These are phyloP conservation scores for Beroe forskalii DNA, from an alignment of 37 sponge, comb jelly and placozoan species.

Conservation along the genomic window DNA sequence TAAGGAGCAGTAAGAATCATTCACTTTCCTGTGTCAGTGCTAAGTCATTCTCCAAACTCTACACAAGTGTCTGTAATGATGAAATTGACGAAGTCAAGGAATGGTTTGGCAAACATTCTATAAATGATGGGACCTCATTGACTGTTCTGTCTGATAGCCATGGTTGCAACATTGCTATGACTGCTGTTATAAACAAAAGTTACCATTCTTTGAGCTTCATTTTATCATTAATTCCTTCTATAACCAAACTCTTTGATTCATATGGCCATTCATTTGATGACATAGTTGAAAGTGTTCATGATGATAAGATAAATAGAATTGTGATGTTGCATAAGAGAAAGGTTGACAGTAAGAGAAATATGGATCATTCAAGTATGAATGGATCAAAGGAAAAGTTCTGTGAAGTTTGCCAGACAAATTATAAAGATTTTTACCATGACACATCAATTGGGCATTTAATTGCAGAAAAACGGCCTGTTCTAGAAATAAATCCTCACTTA, in stretches of 20 bases:
- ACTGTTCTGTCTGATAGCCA: background rate
- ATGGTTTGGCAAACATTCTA: background rate
- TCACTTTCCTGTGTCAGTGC: background rate
- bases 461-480: slow-evolving; percentile 18
- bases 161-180: slow-evolving; percentile 43
- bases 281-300: background rate
- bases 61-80: slow-evolving; percentile 28
- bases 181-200: slow-evolving; percentile 2
- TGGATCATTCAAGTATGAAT: background rate
- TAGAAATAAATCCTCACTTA: slow-evolving; percentile 39
- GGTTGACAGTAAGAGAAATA: background rate
- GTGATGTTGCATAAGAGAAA: too few relatives aligned
- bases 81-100: background rate
- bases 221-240: background rate
- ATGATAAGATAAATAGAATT: background rate
- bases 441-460: slow-evolving; percentile 3
- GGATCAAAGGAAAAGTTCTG: background rate
- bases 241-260: background rate
- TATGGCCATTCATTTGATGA: slow-evolving; percentile 27
- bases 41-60: background rate
- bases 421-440: slow-evolving; percentile 16
- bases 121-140: background rate
- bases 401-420: background rate
- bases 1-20: too few relatives aligned
- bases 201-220: slow-evolving; percentile 35